Evolutionary conservation across 2,797 vertebrate genomes (phyloP), one percentile per base, ranked within the genome.

Genomic region (Enteromius fasciolatus): DNA sequence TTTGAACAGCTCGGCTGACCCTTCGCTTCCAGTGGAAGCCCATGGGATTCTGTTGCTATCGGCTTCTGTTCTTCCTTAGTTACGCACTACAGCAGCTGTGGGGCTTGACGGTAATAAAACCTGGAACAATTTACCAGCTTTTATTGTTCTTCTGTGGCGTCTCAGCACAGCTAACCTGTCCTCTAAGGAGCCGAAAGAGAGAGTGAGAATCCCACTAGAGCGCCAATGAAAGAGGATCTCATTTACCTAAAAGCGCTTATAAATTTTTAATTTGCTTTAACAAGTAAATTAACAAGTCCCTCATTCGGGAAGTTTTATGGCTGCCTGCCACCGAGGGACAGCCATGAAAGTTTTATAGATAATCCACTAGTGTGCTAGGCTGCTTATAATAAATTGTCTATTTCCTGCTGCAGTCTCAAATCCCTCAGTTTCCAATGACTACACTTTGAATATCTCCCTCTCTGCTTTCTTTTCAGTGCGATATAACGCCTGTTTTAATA

Each of bases 221-320:
- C 95, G 91, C 94, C 96, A 96, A 96, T 96, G 95, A 98, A 97
- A 97, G 96, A 97, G 95, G 96, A 98, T 97, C 97, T 98, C 96
- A 98, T 99, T 99, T 98, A 98, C 97, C 97, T 98, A 98, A 99
- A 98, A 99, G 97, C 95, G 89, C 96, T 98, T 97, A 97, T 98
- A 98, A 96, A 98, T 98, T 97, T 98, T 99, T 99, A 98, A 99
- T 99, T 98, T 98, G 97, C 97, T 98, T 98, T 98, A 99, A 98
- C 98, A 99, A 99, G 97, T 98, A 98, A 99, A 99, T 98, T 98
- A 99, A 99, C 98, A 98, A 98, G 97, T 98, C 97, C 96, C 98
- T 98, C 96, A 98, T 98, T 98, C 97, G 95, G 95, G 96, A 98
- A 97, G 96, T 98, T 99, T 98, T 98, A 98, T 96, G 96, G 96